Conservation (phyloP, 2,113 vertebrate genomes). For the Tyto alba region DNA sequence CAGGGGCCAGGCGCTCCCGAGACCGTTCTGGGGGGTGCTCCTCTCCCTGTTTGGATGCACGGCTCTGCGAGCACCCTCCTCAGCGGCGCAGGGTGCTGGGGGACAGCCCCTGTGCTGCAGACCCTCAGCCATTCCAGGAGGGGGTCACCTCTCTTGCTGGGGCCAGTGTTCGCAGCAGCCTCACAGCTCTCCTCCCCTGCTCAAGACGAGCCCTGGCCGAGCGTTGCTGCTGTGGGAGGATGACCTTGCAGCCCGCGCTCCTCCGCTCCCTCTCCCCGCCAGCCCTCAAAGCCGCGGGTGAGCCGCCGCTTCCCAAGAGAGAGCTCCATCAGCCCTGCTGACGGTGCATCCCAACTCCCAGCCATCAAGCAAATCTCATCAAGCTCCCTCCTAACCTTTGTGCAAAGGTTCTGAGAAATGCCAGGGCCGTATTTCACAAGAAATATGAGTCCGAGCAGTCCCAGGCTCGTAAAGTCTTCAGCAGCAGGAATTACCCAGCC, state of each 20-base stretch:
- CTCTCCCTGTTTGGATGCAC: background rate
- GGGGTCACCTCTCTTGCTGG: fast-evolving
- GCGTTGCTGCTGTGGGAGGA: background rate
- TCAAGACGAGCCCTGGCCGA: background rate
- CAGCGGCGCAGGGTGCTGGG: background rate
- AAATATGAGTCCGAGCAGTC: fast-evolving
- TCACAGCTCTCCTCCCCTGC: background rate
- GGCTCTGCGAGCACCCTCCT: background rate
- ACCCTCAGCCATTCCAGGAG: fast-evolving
- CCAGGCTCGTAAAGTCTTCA: background rate
- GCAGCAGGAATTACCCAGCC: background rate
- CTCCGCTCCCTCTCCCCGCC: background rate
- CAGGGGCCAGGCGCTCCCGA: fast-evolving
- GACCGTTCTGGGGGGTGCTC: background rate
- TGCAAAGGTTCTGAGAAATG: slow-evolving; percentile 46
- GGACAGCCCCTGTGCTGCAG: background rate
- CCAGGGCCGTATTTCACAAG: slow-evolving; percentile 38
- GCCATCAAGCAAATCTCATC: background rate
- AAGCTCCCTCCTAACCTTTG: slow-evolving; percentile 31
- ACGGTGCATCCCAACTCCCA: background rate
- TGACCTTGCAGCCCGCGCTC: background rate
- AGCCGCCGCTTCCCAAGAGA: background rate
- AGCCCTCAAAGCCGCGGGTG: background rate
- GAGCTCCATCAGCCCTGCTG: background rate
- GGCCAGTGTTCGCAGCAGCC: background rate